These are phyloP conservation scores for Belonocnema kinseyi DNA, from an alignment of 1,140 invertebrate species.

Conservation along the genomic window DNA sequence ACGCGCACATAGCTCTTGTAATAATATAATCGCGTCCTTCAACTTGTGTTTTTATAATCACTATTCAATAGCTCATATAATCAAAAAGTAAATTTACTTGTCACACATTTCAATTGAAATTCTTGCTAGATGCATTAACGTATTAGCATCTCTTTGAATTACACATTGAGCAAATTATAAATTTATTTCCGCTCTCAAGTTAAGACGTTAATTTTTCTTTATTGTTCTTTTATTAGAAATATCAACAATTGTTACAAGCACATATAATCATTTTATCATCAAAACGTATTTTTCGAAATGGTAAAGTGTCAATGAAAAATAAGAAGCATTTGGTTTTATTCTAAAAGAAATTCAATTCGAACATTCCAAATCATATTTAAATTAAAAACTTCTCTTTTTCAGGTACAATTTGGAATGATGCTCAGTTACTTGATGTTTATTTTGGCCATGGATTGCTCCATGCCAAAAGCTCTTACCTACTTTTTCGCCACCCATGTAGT, in stretches of 20 bases:
- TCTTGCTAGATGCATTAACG: background rate
- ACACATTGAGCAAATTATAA: background rate
- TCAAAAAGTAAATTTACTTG: background rate
- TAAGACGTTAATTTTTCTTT: background rate
- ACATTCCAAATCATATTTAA: constrained; percentile 1
- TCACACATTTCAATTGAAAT: background rate
- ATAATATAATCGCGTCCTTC: background rate
- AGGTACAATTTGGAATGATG: constrained; percentile 79
- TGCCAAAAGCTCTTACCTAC: constrained; percentile 78
- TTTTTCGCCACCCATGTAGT: constrained; percentile 78
- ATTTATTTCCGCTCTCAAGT: background rate
- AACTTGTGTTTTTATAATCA: background rate
- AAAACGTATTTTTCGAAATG: no score
- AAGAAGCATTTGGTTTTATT: background rate
- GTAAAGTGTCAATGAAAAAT: no score
- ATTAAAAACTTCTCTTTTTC: constrained; percentile 58
- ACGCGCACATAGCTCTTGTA: background rate
- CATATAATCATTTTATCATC: no score
- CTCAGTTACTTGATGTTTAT: constrained; percentile 73
- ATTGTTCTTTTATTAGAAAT: background rate
- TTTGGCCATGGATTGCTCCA: constrained; percentile 77
- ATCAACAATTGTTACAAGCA: background rate
- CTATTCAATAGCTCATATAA: no score
- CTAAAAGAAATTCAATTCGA: constrained; percentile 22
- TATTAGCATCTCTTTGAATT: background rate